These are phyloP conservation scores for Okamejei kenojei DNA, from an alignment of 2,797 vertebrate genomes.

Conservation along the genomic window DNA sequence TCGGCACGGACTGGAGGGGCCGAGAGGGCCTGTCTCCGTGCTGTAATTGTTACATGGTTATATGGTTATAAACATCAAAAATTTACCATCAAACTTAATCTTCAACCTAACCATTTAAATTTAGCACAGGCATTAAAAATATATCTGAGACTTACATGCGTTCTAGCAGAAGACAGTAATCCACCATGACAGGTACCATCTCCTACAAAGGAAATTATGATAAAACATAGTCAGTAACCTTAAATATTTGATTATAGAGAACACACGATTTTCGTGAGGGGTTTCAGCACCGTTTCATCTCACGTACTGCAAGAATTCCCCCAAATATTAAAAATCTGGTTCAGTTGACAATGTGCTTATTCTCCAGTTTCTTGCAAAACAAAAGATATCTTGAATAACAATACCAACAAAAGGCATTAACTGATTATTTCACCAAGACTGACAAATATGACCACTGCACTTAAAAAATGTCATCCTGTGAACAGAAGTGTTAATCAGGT, in stretches of 20 bases:
- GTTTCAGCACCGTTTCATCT: neutral
- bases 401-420: neutral
- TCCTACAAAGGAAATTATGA: slow-evolving; percentile 60
- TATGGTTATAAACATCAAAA: neutral
- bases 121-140: slow-evolving; percentile 36
- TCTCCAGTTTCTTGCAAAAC: neutral
- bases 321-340: neutral
- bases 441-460: too few species aligned
- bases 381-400: neutral
- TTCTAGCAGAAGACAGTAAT: slow-evolving; percentile 86
- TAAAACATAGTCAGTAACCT: neutral
- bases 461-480: neutral
- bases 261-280: neutral
- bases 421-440: neutral
- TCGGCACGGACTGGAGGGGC: too few species aligned
- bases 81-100: neutral
- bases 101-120: slow-evolving; percentile 7
- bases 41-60: too few species aligned
- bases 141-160: slow-evolving; percentile 69
- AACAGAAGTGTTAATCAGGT: neutral
- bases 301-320: neutral
- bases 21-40: too few species aligned
- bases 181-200: slow-evolving; percentile 79
- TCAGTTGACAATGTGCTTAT: neutral
- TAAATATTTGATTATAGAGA: neutral